Base-by-base conservation (phyloP, 2,113 vertebrate genomes). In the Mesoclemmys tuberculata region DNA sequence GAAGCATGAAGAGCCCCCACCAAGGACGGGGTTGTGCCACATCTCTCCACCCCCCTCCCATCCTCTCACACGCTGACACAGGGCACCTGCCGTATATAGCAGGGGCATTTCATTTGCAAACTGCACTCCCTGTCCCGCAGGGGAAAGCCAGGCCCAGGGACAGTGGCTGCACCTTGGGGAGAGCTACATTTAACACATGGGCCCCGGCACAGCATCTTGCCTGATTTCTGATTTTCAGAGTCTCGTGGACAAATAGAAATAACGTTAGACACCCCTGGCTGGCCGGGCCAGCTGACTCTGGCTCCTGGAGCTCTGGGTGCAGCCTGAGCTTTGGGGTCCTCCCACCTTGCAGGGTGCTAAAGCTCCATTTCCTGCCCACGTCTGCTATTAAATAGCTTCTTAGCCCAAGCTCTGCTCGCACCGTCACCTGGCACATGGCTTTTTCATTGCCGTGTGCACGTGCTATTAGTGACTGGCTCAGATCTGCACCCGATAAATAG, bases 381-480 rank as follows among this genome's bases (percentile, higher is more conserved):
- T n/a, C 35, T 68, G 29, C n/a, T 71, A 38, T 5, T 38, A 22
- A 71, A 71, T 8, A 38, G 64, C n/a, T n/a, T 27, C 19, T 68
- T 68, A 18, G 35, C 35, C 61, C 7, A 4, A 35, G 31, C 29
- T 29, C 56, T 27, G 26, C 4, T 8, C 3, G 27, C 27, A 26
- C 31, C 7, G 19, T 71, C 21, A 71, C 18, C 1, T 9, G n/a
- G 9, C 8, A 3, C 2, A 12, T 5, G 8, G 27, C 14, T 16
- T 48, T 48, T n/a, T 22, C 4, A 38, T 5, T 71, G n/a, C 64
- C 22, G n/a, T 38, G 9, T 16, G 38, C n/a, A 21, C 64, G 22
- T 22, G 5, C 4, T 16, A 9, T 71, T 8, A n/a, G 64, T 21
- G 64, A 71, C n/a, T 71, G 5, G 38, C 64, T 38, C n/a, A 22